Evolutionary conservation across 2,888 invertebrate genomes (phyloP).

Genomic region (Eustalomyia histrio): DNA sequence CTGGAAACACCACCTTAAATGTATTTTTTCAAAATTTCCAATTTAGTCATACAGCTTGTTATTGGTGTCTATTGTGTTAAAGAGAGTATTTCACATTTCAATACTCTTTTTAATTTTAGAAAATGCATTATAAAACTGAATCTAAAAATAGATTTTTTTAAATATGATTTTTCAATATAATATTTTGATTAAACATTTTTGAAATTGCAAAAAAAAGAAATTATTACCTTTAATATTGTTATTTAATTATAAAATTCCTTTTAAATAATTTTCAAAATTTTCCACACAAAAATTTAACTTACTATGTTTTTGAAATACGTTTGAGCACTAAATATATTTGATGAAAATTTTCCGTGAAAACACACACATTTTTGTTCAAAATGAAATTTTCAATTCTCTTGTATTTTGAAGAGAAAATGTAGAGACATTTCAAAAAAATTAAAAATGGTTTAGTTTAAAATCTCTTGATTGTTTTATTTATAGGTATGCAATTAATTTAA

Average conservation of each 20-base stretch:
- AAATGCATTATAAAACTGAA: slow-evolving; percentile 34
- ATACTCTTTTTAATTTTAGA: slow-evolving; percentile 5
- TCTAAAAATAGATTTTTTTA: slow-evolving; percentile 42
- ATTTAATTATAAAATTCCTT: background rate
- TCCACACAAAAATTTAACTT: background rate
- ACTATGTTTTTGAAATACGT: background rate
- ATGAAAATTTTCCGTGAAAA: slow-evolving; percentile 12
- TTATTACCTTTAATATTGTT: slow-evolving; percentile 1
- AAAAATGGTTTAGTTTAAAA: background rate
- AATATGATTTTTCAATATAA: slow-evolving; percentile 17
- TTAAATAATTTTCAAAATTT: background rate
- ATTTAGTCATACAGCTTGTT: too few species aligned
- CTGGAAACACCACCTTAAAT: too few species aligned
- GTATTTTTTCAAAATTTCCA: too few species aligned
- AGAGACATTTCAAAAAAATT: background rate
- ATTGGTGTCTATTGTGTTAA: background rate
- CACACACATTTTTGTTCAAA: background rate
- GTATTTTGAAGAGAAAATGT: background rate
- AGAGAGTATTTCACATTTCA: background rate
- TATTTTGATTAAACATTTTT: background rate
- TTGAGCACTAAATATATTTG: slow-evolving; percentile 31
- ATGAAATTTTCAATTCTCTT: background rate
- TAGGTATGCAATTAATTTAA: too few species aligned
- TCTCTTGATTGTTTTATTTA: background rate
- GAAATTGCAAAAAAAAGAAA: background rate